Evolutionary conservation across 1,140 invertebrate species (phyloP), one percentile per base, ranked within the genome.

Genomic region (Drosophila albomicans): DNA sequence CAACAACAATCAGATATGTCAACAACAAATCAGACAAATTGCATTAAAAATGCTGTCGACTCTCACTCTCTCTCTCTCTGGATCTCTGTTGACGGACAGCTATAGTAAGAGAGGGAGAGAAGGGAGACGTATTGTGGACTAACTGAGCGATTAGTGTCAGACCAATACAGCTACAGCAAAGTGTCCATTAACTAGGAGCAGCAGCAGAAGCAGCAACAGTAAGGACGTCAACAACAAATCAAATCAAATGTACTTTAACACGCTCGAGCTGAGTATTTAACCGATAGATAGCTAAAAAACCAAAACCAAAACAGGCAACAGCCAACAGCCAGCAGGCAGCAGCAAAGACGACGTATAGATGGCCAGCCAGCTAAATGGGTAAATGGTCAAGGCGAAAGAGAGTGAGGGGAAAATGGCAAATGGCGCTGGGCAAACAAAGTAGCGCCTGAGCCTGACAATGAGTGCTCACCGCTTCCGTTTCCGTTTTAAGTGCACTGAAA

Each of bases 21-120:
- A 85, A 89, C 85, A 90, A 90, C 85, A 90, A 89, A 89, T 89
- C 85, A 89, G 85, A 90, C 85, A 89, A 89, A 89, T 90, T 89
- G 85, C 85, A 89, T 89, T 89, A 89, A 89, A 89, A 89, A 89
- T 89, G 84, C 85, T 82, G 80, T 90, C 20, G 81, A 78, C 85
- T 90, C 75, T 38, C 35, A 0, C 35, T 10, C 35, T 38, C 35
- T 38, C 35, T 38, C 7, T 32, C 32, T 32, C 1, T 49, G 63
- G 20, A 25, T 25, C 20, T 70, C 46, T 81, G 84, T 75, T 85
- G 85, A 89, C 81, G 78, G 84, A 75, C 85, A 85, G 81, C 64
- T 70, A 0, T 3, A 43, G 41, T 7, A 56, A 32, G 32, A 10
- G 35, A 38, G 35, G 35, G 6, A 32, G 45, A 30, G 52, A 49